These are phyloP conservation scores for Trimorus sp. DNA, from an alignment of 2,888 invertebrate genomes.

Conservation along the genomic window DNA sequence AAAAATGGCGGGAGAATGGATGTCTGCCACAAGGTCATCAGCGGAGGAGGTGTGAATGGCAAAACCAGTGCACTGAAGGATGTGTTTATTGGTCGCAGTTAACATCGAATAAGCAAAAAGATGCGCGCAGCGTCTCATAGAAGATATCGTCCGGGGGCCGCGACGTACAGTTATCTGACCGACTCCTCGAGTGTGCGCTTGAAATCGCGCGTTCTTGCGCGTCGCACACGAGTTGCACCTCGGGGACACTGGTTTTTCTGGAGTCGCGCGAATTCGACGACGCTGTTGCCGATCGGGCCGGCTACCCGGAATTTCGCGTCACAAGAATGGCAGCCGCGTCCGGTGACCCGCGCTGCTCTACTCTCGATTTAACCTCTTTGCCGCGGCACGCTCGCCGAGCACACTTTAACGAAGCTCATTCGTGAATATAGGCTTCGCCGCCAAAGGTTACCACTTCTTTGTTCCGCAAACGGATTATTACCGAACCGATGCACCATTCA, in stretches of 20 bases:
- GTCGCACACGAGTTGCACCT: conserved; percentile 35
- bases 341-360: conserved; percentile 67
- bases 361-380: conserved; percentile 57
- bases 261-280: conserved; percentile 35
- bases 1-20: too few relatives aligned
- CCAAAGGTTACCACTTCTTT: conserved; percentile 39
- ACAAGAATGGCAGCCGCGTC: conserved; percentile 67
- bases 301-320: conserved; percentile 70
- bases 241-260: conserved; percentile 52
- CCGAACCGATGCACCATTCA: conserved; percentile 24
- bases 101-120: conserved; percentile 48
- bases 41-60: too few relatives aligned
- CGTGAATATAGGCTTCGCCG: conserved; percentile 28
- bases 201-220: conserved; percentile 51
- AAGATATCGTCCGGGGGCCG: conserved; percentile 79
- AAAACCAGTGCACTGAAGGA: too few relatives aligned
- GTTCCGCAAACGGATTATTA: conserved; percentile 32
- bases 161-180: conserved; percentile 81
- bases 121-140: conserved; percentile 61
- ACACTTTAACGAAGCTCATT: conserved; percentile 23
- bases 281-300: conserved; percentile 14
- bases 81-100: neutral
- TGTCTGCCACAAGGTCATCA: too few relatives aligned
- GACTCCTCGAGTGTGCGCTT: conserved; percentile 74
- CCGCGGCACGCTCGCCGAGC: conserved; percentile 5